Percentiles rank a stretch among this genome's conserved stretches.
Evolutionary conservation across 1,140 invertebrate genomes (phyloP).

Genomic region (Caerostris darwini): DNA sequence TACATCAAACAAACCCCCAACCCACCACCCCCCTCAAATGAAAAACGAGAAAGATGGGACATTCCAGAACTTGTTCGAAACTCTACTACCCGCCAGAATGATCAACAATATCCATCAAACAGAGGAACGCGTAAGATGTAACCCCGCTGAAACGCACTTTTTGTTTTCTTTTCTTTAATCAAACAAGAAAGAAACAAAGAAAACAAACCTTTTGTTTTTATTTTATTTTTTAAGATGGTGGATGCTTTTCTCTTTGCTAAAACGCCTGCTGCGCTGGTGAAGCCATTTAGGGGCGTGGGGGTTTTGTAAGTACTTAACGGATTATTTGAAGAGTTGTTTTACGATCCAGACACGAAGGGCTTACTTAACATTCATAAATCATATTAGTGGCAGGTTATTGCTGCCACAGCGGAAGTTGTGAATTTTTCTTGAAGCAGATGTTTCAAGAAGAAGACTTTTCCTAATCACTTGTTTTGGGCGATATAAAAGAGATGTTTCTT

Average conservation of each 20-base stretch:
- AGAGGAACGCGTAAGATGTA: neutral
- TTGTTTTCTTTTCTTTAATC: slow-evolving; percentile 1
- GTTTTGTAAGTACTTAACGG: slow-evolving; percentile 43
- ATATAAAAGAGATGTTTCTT: neutral
- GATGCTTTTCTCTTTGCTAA: neutral
- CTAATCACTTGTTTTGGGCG: neutral
- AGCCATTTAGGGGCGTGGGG: neutral
- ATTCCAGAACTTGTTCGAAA: slow-evolving; percentile 9
- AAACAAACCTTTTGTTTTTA: neutral
- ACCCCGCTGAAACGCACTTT: neutral
- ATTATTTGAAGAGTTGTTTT: slow-evolving; percentile 54
- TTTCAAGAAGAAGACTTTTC: neutral
- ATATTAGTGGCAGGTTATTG: slow-evolving; percentile 35
- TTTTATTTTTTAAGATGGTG: neutral
- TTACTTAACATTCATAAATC: slow-evolving; percentile 54
- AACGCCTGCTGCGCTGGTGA: neutral
- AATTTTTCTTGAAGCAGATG: slow-evolving; percentile 5
- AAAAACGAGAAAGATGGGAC: slow-evolving; percentile 35
- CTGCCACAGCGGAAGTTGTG: neutral
- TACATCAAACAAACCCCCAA: slow-evolving; percentile 40
- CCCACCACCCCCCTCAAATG: neutral
- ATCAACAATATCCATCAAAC: slow-evolving; percentile 28
- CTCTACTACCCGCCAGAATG: neutral
- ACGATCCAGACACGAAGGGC: neutral
- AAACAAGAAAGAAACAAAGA: slow-evolving; percentile 11